phyloP scores from a whole-genome alignment of 2,888 invertebrate genomes.

The Cryptus armator region DNA sequence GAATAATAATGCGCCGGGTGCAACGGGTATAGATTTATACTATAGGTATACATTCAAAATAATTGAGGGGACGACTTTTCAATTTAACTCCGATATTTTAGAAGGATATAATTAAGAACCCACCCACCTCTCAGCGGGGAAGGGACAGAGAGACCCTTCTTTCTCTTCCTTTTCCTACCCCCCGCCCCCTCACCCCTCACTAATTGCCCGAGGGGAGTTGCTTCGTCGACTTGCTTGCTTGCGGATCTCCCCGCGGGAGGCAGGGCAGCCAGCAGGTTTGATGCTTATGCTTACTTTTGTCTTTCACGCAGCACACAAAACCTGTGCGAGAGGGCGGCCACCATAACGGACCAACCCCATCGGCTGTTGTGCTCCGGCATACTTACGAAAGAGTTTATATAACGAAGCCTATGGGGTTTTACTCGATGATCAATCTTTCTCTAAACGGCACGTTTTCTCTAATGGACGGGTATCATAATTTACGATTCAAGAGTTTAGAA shows the following conservation, averaged over 20 bases:
- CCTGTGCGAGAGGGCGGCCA: constrained; percentile 23
- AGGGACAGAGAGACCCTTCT: constrained; percentile 24
- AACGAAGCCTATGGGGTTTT: constrained; percentile 47
- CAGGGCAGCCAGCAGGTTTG: constrained; percentile 48
- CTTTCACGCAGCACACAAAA: constrained; percentile 54
- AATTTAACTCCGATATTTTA: constrained; percentile 83
- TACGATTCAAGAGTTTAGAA: constrained; percentile 48
- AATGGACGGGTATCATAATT: constrained; percentile 62
- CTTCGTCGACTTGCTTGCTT: constrained; percentile 32
- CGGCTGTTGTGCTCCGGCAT: constrained; percentile 49
- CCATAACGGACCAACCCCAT: constrained; percentile 43
- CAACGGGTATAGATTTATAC: constrained; percentile 42
- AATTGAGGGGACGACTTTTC: constrained; percentile 82
- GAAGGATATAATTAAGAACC: constrained; percentile 82
- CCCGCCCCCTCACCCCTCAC: constrained; percentile 63
- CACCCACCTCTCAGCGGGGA: constrained; percentile 69
- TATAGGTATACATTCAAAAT: constrained; percentile 76
- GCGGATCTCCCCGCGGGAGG: constrained; percentile 41
- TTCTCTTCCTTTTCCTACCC: constrained; percentile 9
- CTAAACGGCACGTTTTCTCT: constrained; percentile 58
- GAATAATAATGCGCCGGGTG: constrained; percentile 41
- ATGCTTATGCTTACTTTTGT: constrained; percentile 62
- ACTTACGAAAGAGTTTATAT: constrained; percentile 57
- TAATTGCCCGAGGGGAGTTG: constrained; percentile 63
- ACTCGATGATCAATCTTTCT: constrained; percentile 65